phyloP scores from a whole-genome alignment of 2,888 invertebrate species.

The Standfussiana lucernea region DNA sequence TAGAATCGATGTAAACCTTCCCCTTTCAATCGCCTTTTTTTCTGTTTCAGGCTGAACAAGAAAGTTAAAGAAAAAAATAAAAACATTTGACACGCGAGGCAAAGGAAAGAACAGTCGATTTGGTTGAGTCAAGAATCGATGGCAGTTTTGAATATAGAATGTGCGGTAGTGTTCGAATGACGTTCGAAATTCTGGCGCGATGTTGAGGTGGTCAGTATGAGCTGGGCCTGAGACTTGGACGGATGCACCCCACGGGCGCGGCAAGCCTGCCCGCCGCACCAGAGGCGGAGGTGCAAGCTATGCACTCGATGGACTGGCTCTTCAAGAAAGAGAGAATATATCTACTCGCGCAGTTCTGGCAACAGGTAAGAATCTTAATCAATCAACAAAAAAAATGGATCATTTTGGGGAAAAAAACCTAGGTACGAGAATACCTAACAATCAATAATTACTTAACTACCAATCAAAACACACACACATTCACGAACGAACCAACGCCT shows the following conservation, averaged over 20 bases:
- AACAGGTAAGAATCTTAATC: conserved; percentile 94
- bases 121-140: conserved; percentile 64
- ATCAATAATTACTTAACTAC: conserved; percentile 23
- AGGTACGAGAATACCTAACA: conserved; percentile 28
- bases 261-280: conserved; percentile 94
- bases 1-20: conserved; percentile 85
- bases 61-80: conserved; percentile 79
- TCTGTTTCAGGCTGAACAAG: conserved; percentile 86
- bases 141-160: conserved; percentile 66
- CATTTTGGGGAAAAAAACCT: not conserved
- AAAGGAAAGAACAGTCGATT: conserved; percentile 81
- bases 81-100: conserved; percentile 74
- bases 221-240: conserved; percentile 86
- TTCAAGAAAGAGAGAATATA: conserved; percentile 98
- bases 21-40: conserved; percentile 85
- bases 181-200: conserved; percentile 59
- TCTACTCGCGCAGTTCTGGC: conserved; percentile 98
- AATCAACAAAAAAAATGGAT: not conserved
- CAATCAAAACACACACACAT: conserved; percentile 42
- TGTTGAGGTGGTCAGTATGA: conserved; percentile 80
- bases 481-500: conserved; percentile 48
- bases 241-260: conserved; percentile 94
- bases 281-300: conserved; percentile 97
- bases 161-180: conserved; percentile 63
- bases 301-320: conserved; percentile 99